Conservation (phyloP, 2,888 invertebrate species). For the Baronia brevicornis region DNA sequence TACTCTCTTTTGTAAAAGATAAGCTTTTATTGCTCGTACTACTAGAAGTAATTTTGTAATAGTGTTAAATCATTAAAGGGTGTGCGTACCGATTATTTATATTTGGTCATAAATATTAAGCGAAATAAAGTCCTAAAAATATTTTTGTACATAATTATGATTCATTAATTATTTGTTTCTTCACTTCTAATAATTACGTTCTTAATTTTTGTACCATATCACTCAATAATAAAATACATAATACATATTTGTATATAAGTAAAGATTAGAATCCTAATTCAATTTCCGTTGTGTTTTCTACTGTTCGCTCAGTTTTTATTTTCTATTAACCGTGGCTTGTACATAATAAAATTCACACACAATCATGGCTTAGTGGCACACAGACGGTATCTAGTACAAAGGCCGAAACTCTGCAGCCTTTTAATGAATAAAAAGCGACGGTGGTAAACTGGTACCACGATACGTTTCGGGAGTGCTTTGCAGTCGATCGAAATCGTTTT, state of each 20-base stretch:
- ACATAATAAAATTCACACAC: conserved; percentile 58
- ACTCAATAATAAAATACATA: conserved; percentile 13
- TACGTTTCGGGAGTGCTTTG: conserved; percentile 21
- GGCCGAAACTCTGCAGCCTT: conserved; percentile 62
- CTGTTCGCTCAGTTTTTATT: conserved; percentile 43
- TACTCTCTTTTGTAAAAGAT: too few relatives aligned
- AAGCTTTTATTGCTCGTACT: too few relatives aligned
- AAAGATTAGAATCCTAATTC: conserved; percentile 40
- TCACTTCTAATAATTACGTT: too few relatives aligned
- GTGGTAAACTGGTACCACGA: conserved; percentile 50
- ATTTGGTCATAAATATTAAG: too few relatives aligned
- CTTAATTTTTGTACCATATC: too few relatives aligned
- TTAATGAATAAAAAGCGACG: conserved; percentile 67
- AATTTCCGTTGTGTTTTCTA: conserved; percentile 43
- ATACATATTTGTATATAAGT: conserved; percentile 8
- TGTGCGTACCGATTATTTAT: too few relatives aligned
- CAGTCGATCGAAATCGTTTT: conserved; percentile 8
- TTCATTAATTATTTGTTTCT: background rate
- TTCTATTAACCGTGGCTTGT: conserved; percentile 49
- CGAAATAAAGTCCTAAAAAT: too few relatives aligned
- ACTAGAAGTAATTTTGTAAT: too few relatives aligned
- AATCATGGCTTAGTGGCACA: conserved; percentile 62
- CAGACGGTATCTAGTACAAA: conserved; percentile 64
- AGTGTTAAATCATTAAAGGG: too few relatives aligned
- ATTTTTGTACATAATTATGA: too few relatives aligned